phyloP scores from a whole-genome alignment of 2,888 invertebrate species.

The Teleogryllus oceanicus region DNA sequence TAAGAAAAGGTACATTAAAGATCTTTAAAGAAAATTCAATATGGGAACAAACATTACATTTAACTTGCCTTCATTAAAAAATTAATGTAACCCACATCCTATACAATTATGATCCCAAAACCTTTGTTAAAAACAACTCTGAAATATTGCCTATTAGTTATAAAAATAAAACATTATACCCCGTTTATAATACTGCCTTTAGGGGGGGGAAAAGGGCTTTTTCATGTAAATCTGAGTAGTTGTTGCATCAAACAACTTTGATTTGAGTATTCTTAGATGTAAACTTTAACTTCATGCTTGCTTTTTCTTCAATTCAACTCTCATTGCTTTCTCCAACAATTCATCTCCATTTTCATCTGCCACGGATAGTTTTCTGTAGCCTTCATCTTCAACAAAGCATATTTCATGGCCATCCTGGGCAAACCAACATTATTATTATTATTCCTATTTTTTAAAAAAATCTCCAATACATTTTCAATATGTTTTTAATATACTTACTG shows the following conservation, averaged over 20 bases:
- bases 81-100: no score
- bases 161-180: no score
- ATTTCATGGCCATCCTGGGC: slow-evolving; percentile 90
- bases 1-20: no score
- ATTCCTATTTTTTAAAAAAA: slow-evolving; percentile 18
- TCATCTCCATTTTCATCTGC: slow-evolving; percentile 79
- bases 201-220: no score
- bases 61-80: no score
- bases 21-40: no score
- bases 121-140: no score
- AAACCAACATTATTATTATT: slow-evolving; percentile 28
- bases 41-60: no score
- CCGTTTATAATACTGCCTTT: no score
- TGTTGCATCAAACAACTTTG: neutral
- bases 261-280: neutral
- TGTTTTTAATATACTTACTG: slow-evolving; percentile 52
- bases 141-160: no score
- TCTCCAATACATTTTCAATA: neutral
- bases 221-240: neutral
- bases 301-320: slow-evolving; percentile 57
- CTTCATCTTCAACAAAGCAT: slow-evolving; percentile 97
- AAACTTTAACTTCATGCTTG: neutral
- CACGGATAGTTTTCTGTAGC: slow-evolving; percentile 80
- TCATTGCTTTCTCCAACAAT: slow-evolving; percentile 72
- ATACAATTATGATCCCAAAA: no score